phyloP scores from a whole-genome alignment of 2,113 vertebrate genomes.

The Thymallus thymallus region DNA sequence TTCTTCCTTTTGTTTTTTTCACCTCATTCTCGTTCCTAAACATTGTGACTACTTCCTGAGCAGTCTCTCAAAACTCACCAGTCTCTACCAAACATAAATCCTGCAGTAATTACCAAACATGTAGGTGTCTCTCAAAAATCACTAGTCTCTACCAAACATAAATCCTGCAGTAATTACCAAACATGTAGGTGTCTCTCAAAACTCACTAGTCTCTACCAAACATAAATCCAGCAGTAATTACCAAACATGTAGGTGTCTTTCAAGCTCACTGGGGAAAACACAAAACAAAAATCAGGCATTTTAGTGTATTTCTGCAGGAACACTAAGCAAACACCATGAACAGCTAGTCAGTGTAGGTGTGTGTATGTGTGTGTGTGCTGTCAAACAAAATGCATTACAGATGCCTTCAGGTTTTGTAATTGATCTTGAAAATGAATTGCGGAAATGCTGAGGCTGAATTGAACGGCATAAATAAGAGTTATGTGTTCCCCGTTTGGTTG shows the following conservation, averaged over 20 bases:
- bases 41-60: background rate
- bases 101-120: conserved; percentile 59
- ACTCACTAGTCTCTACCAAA: conserved; percentile 5
- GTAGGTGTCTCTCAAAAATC: conserved; percentile 59
- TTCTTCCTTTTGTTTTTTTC: no score
- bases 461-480: conserved; percentile 76
- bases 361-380: conserved; percentile 38
- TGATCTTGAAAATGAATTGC: conserved; percentile 77
- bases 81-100: conserved; percentile 24
- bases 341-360: conserved; percentile 8
- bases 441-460: conserved; percentile 73
- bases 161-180: conserved; percentile 52
- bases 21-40: background rate
- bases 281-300: conserved; percentile 60
- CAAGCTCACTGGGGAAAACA: conserved; percentile 41
- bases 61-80: background rate
- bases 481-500: conserved; percentile 56
- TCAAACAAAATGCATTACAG: conserved; percentile 64
- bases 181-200: conserved; percentile 60
- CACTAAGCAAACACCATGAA: background rate
- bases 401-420: conserved; percentile 73
- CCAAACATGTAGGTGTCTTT: conserved; percentile 63
- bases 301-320: conserved; percentile 18
- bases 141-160: conserved; percentile 22
- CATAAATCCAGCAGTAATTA: conserved; percentile 49